phyloP scores from a whole-genome alignment of 2,888 invertebrate species.

The Drosophila atripex region DNA sequence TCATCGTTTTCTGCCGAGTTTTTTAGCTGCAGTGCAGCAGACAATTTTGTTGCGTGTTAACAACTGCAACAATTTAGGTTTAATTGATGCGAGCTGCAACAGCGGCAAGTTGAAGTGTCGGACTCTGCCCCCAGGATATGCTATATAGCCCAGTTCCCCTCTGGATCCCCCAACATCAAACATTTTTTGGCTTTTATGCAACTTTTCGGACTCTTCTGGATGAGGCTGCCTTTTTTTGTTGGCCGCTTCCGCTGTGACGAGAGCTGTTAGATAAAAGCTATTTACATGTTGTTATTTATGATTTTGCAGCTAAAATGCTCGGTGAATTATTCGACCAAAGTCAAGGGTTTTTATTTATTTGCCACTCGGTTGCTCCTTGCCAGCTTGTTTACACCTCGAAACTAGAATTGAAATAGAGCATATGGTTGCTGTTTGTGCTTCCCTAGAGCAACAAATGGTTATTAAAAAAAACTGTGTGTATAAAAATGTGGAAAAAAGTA shows the following conservation, averaged over 20 bases:
- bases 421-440: slow-evolving; percentile 30
- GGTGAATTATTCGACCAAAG: slow-evolving; percentile 61
- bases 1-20: slow-evolving; percentile 35
- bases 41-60: slow-evolving; percentile 80
- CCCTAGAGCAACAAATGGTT: slow-evolving; percentile 34
- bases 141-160: not conserved
- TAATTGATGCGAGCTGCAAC: slow-evolving; percentile 76
- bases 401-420: slow-evolving; percentile 25
- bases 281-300: slow-evolving; percentile 79
- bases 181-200: slow-evolving; percentile 54
- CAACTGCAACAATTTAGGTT: slow-evolving; percentile 80
- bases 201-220: slow-evolving; percentile 53
- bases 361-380: slow-evolving; percentile 23
- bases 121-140: slow-evolving; percentile 31
- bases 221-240: slow-evolving; percentile 39
- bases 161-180: not conserved
- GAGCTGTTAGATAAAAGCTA: slow-evolving; percentile 79
- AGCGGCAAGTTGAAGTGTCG: slow-evolving; percentile 68
- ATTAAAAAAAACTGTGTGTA: no score
- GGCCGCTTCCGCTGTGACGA: slow-evolving; percentile 72
- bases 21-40: slow-evolving; percentile 72
- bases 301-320: slow-evolving; percentile 77
- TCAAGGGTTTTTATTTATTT: slow-evolving; percentile 19
- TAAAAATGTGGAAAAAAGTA: slow-evolving; percentile 18
- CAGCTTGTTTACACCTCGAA: slow-evolving; percentile 37